Conservation (phyloP, 2,797 vertebrate species). For the Mormyrus hasselquistii region DNA sequence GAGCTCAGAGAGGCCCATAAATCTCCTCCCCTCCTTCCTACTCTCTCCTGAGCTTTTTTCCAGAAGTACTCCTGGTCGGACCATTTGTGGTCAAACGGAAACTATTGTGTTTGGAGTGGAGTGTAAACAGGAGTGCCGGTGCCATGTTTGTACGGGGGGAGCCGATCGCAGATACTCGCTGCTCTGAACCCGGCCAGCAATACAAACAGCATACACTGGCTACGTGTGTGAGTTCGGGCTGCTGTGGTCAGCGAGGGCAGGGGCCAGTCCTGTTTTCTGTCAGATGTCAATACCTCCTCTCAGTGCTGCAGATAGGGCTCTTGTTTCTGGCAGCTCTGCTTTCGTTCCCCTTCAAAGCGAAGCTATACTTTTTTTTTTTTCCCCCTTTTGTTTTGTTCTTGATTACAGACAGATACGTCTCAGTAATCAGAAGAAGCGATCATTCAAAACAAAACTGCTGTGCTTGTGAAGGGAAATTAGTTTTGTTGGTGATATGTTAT, state of each 20-base stretch:
- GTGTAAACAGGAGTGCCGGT: not conserved
- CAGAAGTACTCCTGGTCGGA: not conserved
- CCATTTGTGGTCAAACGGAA: not conserved
- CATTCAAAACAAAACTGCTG: not conserved
- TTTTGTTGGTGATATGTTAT: slow-evolving; percentile 2
- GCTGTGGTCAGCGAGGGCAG: not conserved
- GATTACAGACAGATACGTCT: not conserved
- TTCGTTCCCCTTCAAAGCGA: not conserved
- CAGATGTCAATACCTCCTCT: not conserved
- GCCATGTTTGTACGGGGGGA: not conserved
- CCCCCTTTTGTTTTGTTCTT: not conserved
- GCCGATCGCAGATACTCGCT: not conserved
- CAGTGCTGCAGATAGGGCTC: not conserved
- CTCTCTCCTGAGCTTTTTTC: not conserved
- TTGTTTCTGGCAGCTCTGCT: not conserved
- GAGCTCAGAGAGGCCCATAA: not conserved
- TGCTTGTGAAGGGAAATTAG: not conserved
- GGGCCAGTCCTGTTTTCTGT: not conserved
- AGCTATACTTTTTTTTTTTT: not conserved
- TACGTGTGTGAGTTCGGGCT: not conserved
- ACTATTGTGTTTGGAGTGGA: slow-evolving; percentile 1
- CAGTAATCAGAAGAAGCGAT: slow-evolving; percentile 3
- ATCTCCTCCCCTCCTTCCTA: not conserved
- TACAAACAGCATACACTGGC: not conserved
- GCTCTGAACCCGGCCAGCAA: not conserved